These are phyloP conservation scores for Synanthedon vespiformis DNA, from an alignment of 2,888 invertebrate genomes.

Conservation along the genomic window DNA sequence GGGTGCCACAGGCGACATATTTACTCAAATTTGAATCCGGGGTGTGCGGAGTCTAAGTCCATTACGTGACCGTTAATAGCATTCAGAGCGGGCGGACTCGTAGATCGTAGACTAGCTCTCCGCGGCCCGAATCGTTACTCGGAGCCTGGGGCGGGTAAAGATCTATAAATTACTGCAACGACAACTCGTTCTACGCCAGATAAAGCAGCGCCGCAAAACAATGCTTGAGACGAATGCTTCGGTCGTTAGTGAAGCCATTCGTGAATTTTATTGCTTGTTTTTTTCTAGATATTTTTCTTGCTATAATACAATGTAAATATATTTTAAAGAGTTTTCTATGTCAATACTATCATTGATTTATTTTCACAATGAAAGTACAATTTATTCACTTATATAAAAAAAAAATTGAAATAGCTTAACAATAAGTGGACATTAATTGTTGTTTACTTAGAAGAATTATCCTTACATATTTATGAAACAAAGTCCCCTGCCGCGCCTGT, in stretches of 20 bases:
- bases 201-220: constrained; percentile 65
- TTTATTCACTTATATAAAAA: too few relatives aligned
- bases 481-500: too few relatives aligned
- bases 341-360: too few relatives aligned
- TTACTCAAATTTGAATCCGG: constrained; percentile 59
- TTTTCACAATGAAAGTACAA: too few relatives aligned
- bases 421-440: too few relatives aligned
- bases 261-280: background rate
- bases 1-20: constrained; percentile 42
- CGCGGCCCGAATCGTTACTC: constrained; percentile 42
- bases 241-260: constrained; percentile 41
- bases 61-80: constrained; percentile 62
- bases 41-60: constrained; percentile 50
- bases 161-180: constrained; percentile 66
- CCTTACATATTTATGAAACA: too few relatives aligned
- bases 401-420: too few relatives aligned
- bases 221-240: constrained; percentile 55
- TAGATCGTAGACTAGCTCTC: constrained; percentile 31
- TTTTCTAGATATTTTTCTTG: too few relatives aligned
- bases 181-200: constrained; percentile 65
- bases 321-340: too few relatives aligned
- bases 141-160: constrained; percentile 55
- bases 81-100: constrained; percentile 30
- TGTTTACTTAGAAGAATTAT: too few relatives aligned
- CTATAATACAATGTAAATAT: too few relatives aligned